Evolutionary conservation across 2,888 invertebrate genomes (phyloP).

Genomic region (Tethea ocularis): DNA sequence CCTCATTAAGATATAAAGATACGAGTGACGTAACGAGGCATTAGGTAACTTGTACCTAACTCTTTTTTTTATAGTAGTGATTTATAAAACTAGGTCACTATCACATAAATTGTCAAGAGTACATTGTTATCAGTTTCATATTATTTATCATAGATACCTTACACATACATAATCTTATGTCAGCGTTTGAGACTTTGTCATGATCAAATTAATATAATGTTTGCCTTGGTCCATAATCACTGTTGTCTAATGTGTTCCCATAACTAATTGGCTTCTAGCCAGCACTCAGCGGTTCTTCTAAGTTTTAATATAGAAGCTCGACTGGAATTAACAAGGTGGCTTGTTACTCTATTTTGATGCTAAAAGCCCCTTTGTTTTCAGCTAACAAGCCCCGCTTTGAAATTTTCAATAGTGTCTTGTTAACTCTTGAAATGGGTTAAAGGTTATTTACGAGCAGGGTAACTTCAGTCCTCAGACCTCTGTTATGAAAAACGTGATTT

Average conservation of each 20-base stretch:
- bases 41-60: too few species aligned
- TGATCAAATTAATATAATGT: neutral
- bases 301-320: conserved; percentile 67
- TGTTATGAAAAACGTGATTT: neutral
- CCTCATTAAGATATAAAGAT: too few species aligned
- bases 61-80: too few species aligned
- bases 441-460: conserved; percentile 41
- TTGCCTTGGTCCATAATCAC: neutral
- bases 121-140: neutral
- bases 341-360: conserved; percentile 68
- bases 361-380: conserved; percentile 68
- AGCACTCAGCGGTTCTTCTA: conserved; percentile 48
- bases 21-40: too few species aligned
- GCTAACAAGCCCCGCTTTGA: conserved; percentile 53
- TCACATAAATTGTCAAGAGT: too few species aligned
- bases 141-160: too few species aligned
- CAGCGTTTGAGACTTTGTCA: neutral
- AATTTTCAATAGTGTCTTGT: conserved; percentile 38
- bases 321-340: conserved; percentile 60
- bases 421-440: conserved; percentile 38
- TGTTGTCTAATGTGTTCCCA: conserved; percentile 16
- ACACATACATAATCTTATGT: too few species aligned
- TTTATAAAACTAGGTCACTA: too few species aligned
- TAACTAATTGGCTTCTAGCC: conserved; percentile 64
- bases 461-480: neutral